These are phyloP conservation scores for Muschampia plurimacula DNA, from an alignment of 2,888 invertebrate genomes.

Conservation along the genomic window DNA sequence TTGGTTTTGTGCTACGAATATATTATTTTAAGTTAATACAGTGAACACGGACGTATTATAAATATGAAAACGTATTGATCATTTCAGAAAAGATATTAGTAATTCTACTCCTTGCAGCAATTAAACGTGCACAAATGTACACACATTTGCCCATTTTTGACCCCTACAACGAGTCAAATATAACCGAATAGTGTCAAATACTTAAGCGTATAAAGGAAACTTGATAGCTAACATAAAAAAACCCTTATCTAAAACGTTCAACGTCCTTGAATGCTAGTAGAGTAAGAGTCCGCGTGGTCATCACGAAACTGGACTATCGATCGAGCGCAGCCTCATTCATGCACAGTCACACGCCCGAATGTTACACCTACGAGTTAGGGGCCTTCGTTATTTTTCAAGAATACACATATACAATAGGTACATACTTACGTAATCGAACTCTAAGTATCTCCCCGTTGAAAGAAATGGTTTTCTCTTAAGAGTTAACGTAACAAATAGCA, in stretches of 20 bases:
- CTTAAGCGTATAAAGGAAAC: background rate
- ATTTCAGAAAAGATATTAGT: too few relatives aligned
- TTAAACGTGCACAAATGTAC: too few relatives aligned
- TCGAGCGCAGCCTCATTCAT: slow-evolving; percentile 55
- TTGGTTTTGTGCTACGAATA: too few relatives aligned
- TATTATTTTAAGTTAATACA: too few relatives aligned
- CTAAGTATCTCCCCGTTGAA: background rate
- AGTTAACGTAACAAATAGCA: too few relatives aligned
- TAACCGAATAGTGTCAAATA: too few relatives aligned
- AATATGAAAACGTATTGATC: too few relatives aligned
- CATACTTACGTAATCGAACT: too few relatives aligned
- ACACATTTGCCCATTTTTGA: too few relatives aligned
- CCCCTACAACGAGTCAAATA: too few relatives aligned
- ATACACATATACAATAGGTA: background rate
- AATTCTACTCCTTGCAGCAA: too few relatives aligned
- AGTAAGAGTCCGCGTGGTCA: slow-evolving; percentile 48
- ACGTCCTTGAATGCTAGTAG: slow-evolving; percentile 21
- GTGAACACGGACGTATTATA: too few relatives aligned
- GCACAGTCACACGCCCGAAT: slow-evolving; percentile 51
- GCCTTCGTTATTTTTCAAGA: background rate
- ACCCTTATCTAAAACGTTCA: background rate
- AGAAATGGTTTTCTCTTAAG: background rate
- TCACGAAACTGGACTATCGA: slow-evolving; percentile 60
- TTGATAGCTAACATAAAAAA: background rate
- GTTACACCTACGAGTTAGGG: slow-evolving; percentile 5